Base-by-base conservation (phyloP, 2,113 vertebrate species). In the Oriolus oriolus region DNA sequence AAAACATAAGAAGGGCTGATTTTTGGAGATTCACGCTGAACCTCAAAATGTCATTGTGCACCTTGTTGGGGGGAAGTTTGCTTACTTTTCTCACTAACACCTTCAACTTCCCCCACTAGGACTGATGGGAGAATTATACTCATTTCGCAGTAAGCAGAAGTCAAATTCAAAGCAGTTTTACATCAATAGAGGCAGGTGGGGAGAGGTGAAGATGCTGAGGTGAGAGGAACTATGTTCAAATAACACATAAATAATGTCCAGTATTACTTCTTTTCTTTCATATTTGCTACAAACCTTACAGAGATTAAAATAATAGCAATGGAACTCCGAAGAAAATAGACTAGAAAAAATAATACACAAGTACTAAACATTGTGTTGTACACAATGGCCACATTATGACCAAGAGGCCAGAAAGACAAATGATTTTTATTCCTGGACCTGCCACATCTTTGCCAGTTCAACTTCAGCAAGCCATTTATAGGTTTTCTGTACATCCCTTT, bases 151-250 rank as follows among this genome's bases (percentile, higher is more conserved):
- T 75, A 63, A 84, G 33, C 9, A 83, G 39, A 54, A 93, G 69
- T 52, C 73, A 66, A 41, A 54, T 57, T 84, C 35, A 90, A 87
- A 83, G 17, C 33, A 92, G 61, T 45, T 91, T 18, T 81, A 56
- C 13, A 81, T 76, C 75, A 70, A 15, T 21, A 78, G 41, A 53
- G 39, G 61, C 44, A 95, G 17, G 13, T 33, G 7, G 42, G 33
- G 4, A 47, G 75, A 96, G 16, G 22, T n/a, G 47, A 82, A 78
- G 49, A 47, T 28, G 16, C 33, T 44, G 69, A 87, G 56, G 17
- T 68, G 35, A 89, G 60, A 74, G 31, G 26, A 53, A 14, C 7
- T 37, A 12, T 22, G 27, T 63, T 87, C 77, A 91, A 75, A 39
- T 70, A 81, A 78, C 24, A 88, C 18, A 90, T n/a, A 89, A 81